These are phyloP conservation scores for Tipula confusa DNA, from an alignment of 2,888 invertebrate species.

Conservation along the genomic window DNA sequence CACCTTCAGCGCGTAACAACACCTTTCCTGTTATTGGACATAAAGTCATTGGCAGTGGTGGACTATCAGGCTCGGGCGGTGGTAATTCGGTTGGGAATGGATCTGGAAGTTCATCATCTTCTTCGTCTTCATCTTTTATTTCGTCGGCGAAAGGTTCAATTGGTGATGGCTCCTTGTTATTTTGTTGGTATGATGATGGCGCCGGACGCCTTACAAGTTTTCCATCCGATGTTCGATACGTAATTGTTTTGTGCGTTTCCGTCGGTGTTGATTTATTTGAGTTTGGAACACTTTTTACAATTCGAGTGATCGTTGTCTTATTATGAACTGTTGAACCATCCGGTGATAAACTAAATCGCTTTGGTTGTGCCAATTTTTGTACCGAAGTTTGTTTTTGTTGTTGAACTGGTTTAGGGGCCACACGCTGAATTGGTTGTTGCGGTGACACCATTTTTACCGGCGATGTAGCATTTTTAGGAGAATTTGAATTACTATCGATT, in stretches of 20 bases:
- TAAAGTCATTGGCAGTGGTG: slow-evolving; percentile 64
- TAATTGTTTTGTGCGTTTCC: slow-evolving; percentile 45
- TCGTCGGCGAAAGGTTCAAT: slow-evolving; percentile 35
- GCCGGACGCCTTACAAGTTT: neutral
- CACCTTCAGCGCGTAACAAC: slow-evolving; percentile 58
- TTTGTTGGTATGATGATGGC: neutral
- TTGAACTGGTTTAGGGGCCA: neutral
- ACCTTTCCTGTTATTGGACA: slow-evolving; percentile 63
- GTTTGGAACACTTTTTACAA: slow-evolving; percentile 34
- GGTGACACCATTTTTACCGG: neutral
- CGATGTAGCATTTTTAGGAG: slow-evolving; percentile 31
- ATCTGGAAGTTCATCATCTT: slow-evolving; percentile 62
- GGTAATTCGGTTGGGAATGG: slow-evolving; percentile 52
- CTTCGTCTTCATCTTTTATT: slow-evolving; percentile 49
- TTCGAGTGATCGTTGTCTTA: slow-evolving; percentile 38
- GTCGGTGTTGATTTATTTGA: slow-evolving; percentile 43
- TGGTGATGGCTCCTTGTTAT: neutral
- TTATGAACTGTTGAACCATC: slow-evolving; percentile 33
- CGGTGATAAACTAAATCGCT: slow-evolving; percentile 26
- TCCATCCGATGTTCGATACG: slow-evolving; percentile 45
- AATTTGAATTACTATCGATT: slow-evolving; percentile 32
- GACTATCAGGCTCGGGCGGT: slow-evolving; percentile 52
- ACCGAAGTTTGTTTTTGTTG: neutral
- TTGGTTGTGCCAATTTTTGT: neutral
- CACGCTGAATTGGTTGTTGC: neutral